Base-by-base conservation (phyloP, 1,140 invertebrate species). In the Trigoniulus corallinus region DNA sequence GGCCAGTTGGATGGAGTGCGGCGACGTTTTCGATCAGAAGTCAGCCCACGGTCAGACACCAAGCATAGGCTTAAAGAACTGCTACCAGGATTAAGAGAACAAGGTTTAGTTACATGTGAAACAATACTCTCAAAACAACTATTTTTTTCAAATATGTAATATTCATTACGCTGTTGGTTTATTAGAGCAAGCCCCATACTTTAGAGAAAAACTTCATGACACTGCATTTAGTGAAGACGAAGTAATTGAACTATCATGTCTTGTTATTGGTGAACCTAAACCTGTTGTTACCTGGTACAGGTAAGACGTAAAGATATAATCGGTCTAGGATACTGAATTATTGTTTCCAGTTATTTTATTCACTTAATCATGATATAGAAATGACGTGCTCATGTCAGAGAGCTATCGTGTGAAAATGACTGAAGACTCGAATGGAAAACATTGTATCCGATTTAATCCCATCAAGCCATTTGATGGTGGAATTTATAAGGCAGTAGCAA, bases 271-370 rank as follows among this genome's bases (percentile, higher is more conserved):
- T 0, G 83, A 87, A 59, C 92, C 92, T 0, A 79, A 81, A 59
- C 91, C 93, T 0, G 68, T 74, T 41, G 79, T 97, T n/a, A 86
- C 93, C 56, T 99, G 94, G 93, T 97, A 88, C 67, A 88, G 84
- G 67, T 75, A 62, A 65, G 68, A 20, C 27, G n/a, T n/a, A n/a
- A n/a, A n/a, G n/a, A n/a, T n/a, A 23, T 26, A 4, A 23, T 29
- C 21, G 22, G 3, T 47, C 4, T 12, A 47, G 4, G 24, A 26
- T 47, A 10, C 4, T 29, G 20, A 47, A 29, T 23, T 15, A 27
- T 47, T 15, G 7, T 3, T 10, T 47, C 23, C 3, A 26, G 4
- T 47, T n/a, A 47, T 23, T 47, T 26, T 4, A 7, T 50, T 47
- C n/a, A n/a, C n/a, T n/a, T n/a, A n/a, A 1, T 34, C 48, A 22